Conservation (phyloP, 2,797 vertebrate species). For the Acanthiza pusilla region DNA sequence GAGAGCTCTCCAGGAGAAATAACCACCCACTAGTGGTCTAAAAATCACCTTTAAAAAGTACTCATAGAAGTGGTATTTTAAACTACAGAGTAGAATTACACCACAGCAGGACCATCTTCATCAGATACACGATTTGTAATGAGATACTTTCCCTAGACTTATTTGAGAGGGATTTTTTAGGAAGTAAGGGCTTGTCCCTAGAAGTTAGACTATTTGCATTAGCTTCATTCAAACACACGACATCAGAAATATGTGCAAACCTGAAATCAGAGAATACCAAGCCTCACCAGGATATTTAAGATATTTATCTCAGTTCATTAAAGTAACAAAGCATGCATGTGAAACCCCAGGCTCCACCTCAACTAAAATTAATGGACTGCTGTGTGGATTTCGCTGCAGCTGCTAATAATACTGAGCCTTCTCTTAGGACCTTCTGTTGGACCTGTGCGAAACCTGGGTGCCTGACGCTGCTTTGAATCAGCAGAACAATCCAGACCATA, state of each 20-base stretch:
- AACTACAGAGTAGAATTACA: neutral
- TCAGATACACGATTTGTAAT: neutral
- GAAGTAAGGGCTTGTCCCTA: neutral
- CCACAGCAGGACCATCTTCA: neutral
- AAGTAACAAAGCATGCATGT: neutral
- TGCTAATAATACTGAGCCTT: neutral
- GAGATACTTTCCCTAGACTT: neutral
- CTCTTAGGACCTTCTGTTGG: neutral
- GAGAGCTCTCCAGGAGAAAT: neutral
- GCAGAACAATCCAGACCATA: neutral
- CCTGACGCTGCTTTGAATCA: neutral
- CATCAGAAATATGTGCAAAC: neutral
- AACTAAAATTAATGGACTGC: neutral
- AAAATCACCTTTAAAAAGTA: neutral
- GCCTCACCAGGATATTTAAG: neutral
- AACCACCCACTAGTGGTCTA: neutral
- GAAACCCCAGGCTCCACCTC: neutral
- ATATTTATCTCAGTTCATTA: constrained; percentile 19
- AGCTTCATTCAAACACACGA: neutral
- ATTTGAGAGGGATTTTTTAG: neutral
- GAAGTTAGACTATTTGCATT: neutral
- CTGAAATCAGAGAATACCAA: neutral
- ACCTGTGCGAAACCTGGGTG: neutral
- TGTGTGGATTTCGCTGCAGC: neutral
- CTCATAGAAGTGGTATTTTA: neutral